Evolutionary conservation across 2,113 vertebrate genomes (phyloP).

Genomic region (Neolamprologus cancellatus): DNA sequence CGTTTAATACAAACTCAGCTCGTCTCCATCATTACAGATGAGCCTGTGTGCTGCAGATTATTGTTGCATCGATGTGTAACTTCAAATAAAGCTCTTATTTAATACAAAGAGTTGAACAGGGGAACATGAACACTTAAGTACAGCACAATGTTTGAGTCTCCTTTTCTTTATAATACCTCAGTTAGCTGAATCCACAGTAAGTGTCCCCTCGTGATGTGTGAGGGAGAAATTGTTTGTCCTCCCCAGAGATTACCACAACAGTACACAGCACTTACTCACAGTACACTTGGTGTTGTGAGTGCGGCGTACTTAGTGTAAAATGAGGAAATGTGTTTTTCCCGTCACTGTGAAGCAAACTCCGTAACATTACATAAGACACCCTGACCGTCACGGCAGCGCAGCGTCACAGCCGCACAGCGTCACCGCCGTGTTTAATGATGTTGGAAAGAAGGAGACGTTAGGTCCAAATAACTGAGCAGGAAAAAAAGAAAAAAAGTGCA

Average conservation of each 20-base stretch:
- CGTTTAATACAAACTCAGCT: neutral
- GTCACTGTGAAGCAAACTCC: neutral
- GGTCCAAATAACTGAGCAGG: neutral
- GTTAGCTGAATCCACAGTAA: neutral
- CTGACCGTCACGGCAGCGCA: fast-evolving
- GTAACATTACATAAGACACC: neutral
- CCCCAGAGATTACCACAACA: fast-evolving
- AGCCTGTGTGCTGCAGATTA: neutral
- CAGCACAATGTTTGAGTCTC: neutral
- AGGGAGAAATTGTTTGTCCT: neutral
- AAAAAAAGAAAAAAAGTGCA: conserved; percentile 27
- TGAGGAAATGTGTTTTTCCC: neutral
- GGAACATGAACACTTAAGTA: neutral
- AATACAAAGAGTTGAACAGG: fast-evolving
- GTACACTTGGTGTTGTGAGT: neutral
- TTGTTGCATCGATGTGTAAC: fast-evolving
- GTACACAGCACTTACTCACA: neutral
- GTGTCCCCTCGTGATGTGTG: fast-evolving
- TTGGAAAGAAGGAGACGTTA: neutral
- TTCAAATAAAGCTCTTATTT: neutral
- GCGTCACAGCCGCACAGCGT: fast-evolving
- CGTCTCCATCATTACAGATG: fast-evolving
- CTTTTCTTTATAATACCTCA: fast-evolving
- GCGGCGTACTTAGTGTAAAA: fast-evolving
- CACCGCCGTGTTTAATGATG: fast-evolving